Conservation (phyloP, 2,888 invertebrate genomes). For the Dynastes tityus region DNA sequence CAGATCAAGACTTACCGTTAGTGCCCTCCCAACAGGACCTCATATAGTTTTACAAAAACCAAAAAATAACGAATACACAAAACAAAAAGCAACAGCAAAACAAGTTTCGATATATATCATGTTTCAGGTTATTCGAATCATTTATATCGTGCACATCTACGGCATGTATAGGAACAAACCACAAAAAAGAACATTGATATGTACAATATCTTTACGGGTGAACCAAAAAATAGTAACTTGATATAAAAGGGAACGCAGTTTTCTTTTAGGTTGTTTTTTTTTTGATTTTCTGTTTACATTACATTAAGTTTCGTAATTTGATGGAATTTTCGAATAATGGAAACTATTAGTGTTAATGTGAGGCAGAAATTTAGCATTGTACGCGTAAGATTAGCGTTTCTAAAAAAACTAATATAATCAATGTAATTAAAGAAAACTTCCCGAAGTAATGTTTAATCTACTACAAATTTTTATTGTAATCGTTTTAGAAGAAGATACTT, state of each 20-base stretch:
- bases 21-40: slow-evolving; percentile 64
- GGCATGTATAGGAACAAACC: slow-evolving; percentile 38
- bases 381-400: not conserved
- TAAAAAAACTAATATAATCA: not conserved
- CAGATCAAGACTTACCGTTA: slow-evolving; percentile 63
- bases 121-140: slow-evolving; percentile 46
- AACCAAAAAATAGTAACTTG: slow-evolving; percentile 46
- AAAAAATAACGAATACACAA: slow-evolving; percentile 40
- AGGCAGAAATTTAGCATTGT: slow-evolving; percentile 13
- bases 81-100: slow-evolving; percentile 44
- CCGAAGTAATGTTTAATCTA: slow-evolving; percentile 6
- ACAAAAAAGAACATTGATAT: slow-evolving; percentile 41
- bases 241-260: slow-evolving; percentile 25
- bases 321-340: not conserved
- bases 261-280: slow-evolving; percentile 1
- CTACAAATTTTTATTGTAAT: slow-evolving; percentile 19
- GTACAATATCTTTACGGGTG: slow-evolving; percentile 47
- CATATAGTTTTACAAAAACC: slow-evolving; percentile 54
- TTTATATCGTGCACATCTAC: slow-evolving; percentile 42
- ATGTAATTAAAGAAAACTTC: slow-evolving; percentile 9
- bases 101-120: slow-evolving; percentile 47
- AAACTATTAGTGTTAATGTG: slow-evolving; percentile 17
- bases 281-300: not conserved
- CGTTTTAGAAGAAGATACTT: not conserved
- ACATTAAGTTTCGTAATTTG: not conserved